phyloP scores from a whole-genome alignment of 2,888 invertebrate species.

The Siphlonurus alternatus region DNA sequence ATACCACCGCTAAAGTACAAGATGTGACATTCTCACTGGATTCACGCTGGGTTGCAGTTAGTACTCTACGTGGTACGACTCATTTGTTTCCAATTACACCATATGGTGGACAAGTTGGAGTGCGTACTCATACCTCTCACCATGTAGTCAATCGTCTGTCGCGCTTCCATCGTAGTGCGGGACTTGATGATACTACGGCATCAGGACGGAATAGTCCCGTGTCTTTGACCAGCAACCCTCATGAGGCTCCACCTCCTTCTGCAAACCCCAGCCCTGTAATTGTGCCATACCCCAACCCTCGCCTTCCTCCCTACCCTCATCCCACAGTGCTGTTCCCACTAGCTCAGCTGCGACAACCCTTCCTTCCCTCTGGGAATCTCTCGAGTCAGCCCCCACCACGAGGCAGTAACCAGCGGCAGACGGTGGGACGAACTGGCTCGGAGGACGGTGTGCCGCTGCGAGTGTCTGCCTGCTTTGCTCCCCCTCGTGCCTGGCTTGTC shows the following conservation, averaged over 20 bases:
- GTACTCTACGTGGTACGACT: constrained; percentile 89
- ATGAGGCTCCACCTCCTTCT: constrained; percentile 22
- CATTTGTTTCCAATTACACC: constrained; percentile 95
- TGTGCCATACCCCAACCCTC: constrained; percentile 67
- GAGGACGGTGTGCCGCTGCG: constrained; percentile 57
- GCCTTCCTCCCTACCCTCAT: constrained; percentile 79
- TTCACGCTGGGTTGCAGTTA: constrained; percentile 91
- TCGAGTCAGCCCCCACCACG: constrained; percentile 15
- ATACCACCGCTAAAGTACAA: constrained; percentile 89
- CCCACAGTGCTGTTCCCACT: constrained; percentile 51
- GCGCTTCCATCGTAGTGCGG: constrained; percentile 91
- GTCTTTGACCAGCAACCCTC: constrained; percentile 17
- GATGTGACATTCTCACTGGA: constrained; percentile 86
- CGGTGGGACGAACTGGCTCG: constrained; percentile 23
- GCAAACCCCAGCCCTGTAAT: constrained; percentile 15
- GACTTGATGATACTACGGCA: constrained; percentile 45
- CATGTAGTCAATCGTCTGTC: constrained; percentile 89
- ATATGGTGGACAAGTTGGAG: constrained; percentile 82
- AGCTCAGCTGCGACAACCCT: constrained; percentile 56
- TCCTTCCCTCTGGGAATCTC: constrained; percentile 8
- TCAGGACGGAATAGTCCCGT: constrained; percentile 54
- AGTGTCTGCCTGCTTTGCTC: constrained; percentile 64
- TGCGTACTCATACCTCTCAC: constrained; percentile 86
- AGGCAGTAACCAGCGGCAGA: constrained; percentile 19
- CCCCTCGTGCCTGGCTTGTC: constrained; percentile 52